Conservation (phyloP, 1,140 invertebrate genomes). For the Asobara japonica region DNA sequence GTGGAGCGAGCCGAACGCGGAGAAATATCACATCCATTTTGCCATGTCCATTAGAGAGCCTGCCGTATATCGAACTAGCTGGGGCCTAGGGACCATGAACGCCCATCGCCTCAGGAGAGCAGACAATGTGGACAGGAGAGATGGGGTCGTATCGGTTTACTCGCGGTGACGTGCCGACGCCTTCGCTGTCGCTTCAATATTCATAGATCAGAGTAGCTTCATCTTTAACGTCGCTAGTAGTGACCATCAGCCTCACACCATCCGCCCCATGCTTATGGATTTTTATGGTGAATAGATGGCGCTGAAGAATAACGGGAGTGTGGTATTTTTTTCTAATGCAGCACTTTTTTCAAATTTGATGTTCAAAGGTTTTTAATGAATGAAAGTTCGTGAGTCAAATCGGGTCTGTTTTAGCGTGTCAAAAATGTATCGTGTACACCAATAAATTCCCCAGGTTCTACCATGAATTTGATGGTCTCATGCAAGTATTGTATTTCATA, state of each 20-base stretch:
- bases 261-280: no score
- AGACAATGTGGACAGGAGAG: neutral
- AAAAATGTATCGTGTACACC: neutral
- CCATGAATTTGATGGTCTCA: constrained; percentile 3
- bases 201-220: constrained; percentile 1
- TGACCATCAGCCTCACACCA: no score
- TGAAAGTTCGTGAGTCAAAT: no score
- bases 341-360: no score
- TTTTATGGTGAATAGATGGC: no score
- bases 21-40: constrained; percentile 9
- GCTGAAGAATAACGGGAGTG: no score
- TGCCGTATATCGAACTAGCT: neutral
- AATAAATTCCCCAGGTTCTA: neutral
- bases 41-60: neutral
- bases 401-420: no score
- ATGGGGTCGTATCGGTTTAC: constrained; percentile 18
- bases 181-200: constrained; percentile 11
- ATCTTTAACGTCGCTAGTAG: neutral
- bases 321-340: no score
- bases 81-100: neutral
- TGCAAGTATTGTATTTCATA: neutral
- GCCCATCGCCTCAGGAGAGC: neutral
- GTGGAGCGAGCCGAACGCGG: neutral
- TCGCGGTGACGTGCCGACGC: constrained; percentile 1
- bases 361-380: no score